Evolutionary conservation across 2,113 vertebrate genomes (phyloP), one percentile per base, ranked within the genome.

Genomic region (Neomonachus schauinslandi): DNA sequence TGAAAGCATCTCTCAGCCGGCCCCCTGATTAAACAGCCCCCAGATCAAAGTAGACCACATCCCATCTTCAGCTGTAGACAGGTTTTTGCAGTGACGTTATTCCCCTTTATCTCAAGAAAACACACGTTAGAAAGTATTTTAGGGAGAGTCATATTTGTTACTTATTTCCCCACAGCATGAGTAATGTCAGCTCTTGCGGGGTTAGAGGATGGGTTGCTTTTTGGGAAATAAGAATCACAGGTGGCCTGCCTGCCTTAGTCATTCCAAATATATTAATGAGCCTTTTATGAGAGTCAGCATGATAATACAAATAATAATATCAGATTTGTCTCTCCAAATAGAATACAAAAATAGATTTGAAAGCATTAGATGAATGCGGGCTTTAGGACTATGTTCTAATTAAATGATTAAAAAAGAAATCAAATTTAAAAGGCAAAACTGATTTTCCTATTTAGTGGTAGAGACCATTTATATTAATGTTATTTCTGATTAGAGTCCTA

Each of bases 401-500:
- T 72, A 61, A 93, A 82, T 16, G 4, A 81, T 81, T 95, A 31
- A 71, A 93, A 89, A 90, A 83, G 51, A 59, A 63, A 65, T 84
- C 46, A 89, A 65, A 28, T 71, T 61, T 72, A 79, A 94, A 93
- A 94, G 12, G 51, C 49, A 90, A 95, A 65, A 28, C 0, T 18
- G 63, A 91, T 84, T 95, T 96, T 94, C n/a, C 19, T 92, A 15
- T 49, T 93, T 90, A 71, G 49, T 82, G 53, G 72, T 94, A 14
- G 28, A 69, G 46, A 83, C 83, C 55, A 88, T 97, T 80, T 95
- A 63, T 63, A 26, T 85, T 82, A 59, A 63, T 80, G 10, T 86
- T 92, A 77, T 65, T 55, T 93, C 65, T 86, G 12, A 81, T 76
- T 87, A 24, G 74, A 85, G 39, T 87, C 69, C 94, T 59, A 0